Evolutionary conservation across 2,888 invertebrate species (phyloP).

Genomic region (Tenodera sinensis): DNA sequence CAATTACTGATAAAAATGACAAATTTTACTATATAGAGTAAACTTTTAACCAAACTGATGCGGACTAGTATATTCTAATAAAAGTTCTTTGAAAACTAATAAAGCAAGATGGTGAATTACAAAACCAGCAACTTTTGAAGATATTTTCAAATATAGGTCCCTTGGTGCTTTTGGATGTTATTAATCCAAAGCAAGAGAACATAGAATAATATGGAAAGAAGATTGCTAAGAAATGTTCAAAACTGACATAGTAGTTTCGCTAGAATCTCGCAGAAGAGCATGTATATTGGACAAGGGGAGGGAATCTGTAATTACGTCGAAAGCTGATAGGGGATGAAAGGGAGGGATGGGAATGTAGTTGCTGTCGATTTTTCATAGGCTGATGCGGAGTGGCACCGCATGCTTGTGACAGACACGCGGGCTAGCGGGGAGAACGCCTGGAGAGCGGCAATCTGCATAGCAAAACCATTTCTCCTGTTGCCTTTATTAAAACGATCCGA

Average conservation of each 20-base stretch:
- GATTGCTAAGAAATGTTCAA: neutral
- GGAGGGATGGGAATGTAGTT: constrained; percentile 7
- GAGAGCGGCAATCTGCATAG: constrained; percentile 25
- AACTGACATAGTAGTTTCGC: neutral
- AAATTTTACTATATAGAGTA: no score
- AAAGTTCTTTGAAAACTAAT: no score
- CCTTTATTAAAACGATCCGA: constrained; percentile 24
- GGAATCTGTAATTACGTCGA: constrained; percentile 20
- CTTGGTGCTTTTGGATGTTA: no score
- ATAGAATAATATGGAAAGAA: no score
- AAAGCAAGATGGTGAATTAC: no score
- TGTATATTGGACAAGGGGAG: neutral
- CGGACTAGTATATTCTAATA: no score
- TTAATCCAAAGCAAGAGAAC: no score
- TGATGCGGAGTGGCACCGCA: constrained; percentile 20
- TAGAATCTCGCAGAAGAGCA: neutral
- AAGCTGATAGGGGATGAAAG: neutral
- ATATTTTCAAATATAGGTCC: no score
- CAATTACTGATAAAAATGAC: no score
- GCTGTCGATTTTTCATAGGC: constrained; percentile 27
- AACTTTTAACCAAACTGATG: no score
- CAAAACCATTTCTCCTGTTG: constrained; percentile 27
- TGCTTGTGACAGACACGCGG: constrained; percentile 15
- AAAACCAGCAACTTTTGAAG: no score
- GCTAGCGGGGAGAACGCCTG: neutral